Conservation (phyloP, 2,113 vertebrate genomes). For the Colinus virginianus region DNA sequence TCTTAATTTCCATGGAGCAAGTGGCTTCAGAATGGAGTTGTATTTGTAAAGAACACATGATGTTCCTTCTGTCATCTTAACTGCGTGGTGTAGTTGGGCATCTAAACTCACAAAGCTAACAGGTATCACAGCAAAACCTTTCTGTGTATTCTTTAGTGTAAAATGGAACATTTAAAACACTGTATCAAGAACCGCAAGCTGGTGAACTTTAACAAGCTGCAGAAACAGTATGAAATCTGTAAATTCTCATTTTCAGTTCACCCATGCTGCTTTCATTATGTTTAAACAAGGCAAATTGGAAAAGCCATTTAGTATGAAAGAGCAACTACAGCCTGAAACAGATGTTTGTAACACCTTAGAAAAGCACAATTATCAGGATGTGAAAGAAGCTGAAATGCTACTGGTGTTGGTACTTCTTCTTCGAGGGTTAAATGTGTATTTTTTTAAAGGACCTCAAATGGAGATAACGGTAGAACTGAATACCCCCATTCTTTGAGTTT, state of each 20-base stretch:
- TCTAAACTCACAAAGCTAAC: background rate
- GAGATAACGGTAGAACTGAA: background rate
- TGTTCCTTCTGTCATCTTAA: background rate
- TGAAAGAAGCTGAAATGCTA: slow-evolving; percentile 47
- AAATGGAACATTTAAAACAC: background rate
- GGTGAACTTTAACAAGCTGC: background rate
- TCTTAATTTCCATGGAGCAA: background rate
- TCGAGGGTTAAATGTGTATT: background rate
- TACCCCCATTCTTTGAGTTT: background rate
- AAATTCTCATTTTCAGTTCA: background rate
- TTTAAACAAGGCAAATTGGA: slow-evolving; percentile 13
- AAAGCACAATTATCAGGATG: slow-evolving; percentile 37
- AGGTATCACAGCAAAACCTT: background rate
- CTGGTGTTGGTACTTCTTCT: slow-evolving; percentile 28
- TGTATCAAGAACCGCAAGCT: background rate
- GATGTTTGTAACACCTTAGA: background rate
- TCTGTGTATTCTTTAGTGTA: background rate
- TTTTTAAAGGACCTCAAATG: slow-evolving; percentile 21
- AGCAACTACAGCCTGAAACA: background rate
- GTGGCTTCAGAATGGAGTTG: background rate
- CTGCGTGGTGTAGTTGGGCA: background rate
- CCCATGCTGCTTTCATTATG: fast-evolving
- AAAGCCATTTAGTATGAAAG: slow-evolving; percentile 14
- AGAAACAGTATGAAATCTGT: background rate
- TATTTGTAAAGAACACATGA: background rate